These are phyloP conservation scores for Habrosyne pyritoides DNA, from an alignment of 2,888 invertebrate genomes.

Conservation along the genomic window DNA sequence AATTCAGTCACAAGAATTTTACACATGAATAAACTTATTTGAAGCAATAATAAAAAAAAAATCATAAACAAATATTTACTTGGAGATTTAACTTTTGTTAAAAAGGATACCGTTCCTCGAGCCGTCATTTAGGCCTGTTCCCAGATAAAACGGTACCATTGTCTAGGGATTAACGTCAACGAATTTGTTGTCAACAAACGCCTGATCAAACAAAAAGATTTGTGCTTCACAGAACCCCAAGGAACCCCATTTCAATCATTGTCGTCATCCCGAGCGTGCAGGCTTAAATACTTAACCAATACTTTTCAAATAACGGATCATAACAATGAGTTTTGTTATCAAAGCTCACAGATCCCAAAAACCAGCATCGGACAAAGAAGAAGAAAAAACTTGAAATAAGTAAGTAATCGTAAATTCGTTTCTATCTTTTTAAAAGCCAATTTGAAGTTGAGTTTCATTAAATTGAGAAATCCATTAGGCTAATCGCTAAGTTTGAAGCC, in stretches of 20 bases:
- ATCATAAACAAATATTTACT: conserved; percentile 70
- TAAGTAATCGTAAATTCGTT: conserved; percentile 59
- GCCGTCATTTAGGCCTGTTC: conserved; percentile 55
- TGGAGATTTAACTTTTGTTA: conserved; percentile 59
- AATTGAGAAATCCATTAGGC: conserved; percentile 78
- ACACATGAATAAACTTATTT: conserved; percentile 41
- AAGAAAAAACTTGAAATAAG: conserved; percentile 45
- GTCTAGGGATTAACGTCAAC: conserved; percentile 81
- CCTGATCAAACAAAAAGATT: conserved; percentile 81
- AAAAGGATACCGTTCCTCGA: conserved; percentile 62
- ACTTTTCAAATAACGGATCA: conserved; percentile 48
- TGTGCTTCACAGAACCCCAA: conserved; percentile 56
- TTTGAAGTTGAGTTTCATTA: conserved; percentile 74
- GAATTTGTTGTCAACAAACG: conserved; percentile 81
- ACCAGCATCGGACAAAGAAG: conserved; percentile 30
- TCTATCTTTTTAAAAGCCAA: conserved; percentile 73
- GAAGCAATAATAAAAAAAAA: conserved; percentile 56
- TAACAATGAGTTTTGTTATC: conserved; percentile 37
- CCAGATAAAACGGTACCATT: conserved; percentile 73
- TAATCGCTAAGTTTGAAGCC: conserved; percentile 73
- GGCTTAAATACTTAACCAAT: conserved; percentile 63
- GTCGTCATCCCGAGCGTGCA: conserved; percentile 53
- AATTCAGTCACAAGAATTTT: conserved; percentile 28
- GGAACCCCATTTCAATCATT: conserved; percentile 67
- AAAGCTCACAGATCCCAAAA: conserved; percentile 30